Conservation (phyloP, 2,113 vertebrate species). For the Xiphophorus hellerii region DNA sequence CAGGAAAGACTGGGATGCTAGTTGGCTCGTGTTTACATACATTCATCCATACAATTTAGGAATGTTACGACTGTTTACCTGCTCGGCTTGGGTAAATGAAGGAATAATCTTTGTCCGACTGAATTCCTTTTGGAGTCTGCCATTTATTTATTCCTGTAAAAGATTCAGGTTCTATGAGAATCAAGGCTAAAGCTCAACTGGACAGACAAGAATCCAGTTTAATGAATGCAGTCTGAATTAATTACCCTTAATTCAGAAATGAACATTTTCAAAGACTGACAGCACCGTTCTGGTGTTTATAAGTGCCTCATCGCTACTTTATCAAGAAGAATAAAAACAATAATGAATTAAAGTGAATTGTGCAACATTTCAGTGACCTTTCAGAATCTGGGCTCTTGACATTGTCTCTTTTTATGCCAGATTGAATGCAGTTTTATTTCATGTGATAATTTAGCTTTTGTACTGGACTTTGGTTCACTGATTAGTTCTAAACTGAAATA, state of each 20-base stretch:
- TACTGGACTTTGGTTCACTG: not conserved
- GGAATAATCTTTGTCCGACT: not conserved
- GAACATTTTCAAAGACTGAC: not conserved
- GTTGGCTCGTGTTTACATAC: slow-evolving; percentile 1
- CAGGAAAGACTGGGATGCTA: not conserved
- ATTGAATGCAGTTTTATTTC: not conserved
- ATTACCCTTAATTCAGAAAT: not conserved
- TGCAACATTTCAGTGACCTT: not conserved
- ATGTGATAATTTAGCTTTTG: not conserved
- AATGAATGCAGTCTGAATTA: not conserved
- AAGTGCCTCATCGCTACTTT: not conserved
- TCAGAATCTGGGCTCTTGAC: too few relatives aligned
- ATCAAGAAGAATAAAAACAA: not conserved
- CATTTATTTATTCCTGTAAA: not conserved
- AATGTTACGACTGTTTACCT: not conserved
- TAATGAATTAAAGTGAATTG: not conserved
- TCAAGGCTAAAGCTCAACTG: not conserved
- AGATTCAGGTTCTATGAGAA: not conserved
- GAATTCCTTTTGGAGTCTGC: not conserved
- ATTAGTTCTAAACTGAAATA: not conserved
- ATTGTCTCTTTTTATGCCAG: not conserved
- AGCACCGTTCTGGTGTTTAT: not conserved
- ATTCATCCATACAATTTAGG: not conserved
- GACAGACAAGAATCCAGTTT: not conserved
- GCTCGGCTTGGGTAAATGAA: slow-evolving; percentile 1